These are phyloP conservation scores for Microtus oregoni DNA, from an alignment of 2,113 vertebrate genomes.

Conservation along the genomic window DNA sequence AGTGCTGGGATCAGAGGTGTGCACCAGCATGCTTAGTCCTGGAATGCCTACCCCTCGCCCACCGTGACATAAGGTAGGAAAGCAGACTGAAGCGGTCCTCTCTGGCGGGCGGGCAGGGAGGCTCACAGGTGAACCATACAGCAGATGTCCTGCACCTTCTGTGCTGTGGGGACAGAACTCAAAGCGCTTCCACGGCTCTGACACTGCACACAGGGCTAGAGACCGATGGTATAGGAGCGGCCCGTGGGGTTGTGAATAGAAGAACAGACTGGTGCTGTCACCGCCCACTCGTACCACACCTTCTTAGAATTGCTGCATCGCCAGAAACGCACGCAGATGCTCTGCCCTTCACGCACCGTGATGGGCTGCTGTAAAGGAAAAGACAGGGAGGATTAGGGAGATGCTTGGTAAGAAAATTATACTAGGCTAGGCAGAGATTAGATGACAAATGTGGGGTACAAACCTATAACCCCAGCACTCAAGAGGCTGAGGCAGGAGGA, in stretches of 20 bases:
- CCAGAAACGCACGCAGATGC: constrained; percentile 93
- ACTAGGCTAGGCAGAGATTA: not conserved
- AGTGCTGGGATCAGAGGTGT: not conserved
- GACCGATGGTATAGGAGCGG: constrained; percentile 96
- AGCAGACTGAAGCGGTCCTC: constrained; percentile 56
- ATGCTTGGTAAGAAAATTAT: not conserved
- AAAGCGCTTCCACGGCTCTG: constrained; percentile 56
- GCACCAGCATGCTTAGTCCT: not conserved
- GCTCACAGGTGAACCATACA: constrained; percentile 33
- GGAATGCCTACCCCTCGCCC: constrained; percentile 63
- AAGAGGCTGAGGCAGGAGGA: not conserved
- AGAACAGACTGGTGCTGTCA: constrained; percentile 93
- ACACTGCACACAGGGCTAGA: constrained; percentile 82
- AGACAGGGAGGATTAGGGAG: constrained; percentile 37
- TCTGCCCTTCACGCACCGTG: constrained; percentile 88
- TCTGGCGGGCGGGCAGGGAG: not conserved
- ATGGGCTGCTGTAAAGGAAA: constrained; percentile 91
- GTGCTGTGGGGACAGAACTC: constrained; percentile 56
- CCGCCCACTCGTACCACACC: constrained; percentile 98
- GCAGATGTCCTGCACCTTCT: constrained; percentile 55
- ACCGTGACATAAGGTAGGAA: constrained; percentile 62
- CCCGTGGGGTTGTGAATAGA: constrained; percentile 96
- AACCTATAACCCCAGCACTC: not conserved
- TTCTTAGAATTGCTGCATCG: constrained; percentile 95
- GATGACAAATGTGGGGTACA: not conserved